A percentile compares a stretch with the other conserved stretches of the same genome.
phyloP scores from a whole-genome alignment of 1,140 invertebrate genomes.

The Portunus trituberculatus region DNA sequence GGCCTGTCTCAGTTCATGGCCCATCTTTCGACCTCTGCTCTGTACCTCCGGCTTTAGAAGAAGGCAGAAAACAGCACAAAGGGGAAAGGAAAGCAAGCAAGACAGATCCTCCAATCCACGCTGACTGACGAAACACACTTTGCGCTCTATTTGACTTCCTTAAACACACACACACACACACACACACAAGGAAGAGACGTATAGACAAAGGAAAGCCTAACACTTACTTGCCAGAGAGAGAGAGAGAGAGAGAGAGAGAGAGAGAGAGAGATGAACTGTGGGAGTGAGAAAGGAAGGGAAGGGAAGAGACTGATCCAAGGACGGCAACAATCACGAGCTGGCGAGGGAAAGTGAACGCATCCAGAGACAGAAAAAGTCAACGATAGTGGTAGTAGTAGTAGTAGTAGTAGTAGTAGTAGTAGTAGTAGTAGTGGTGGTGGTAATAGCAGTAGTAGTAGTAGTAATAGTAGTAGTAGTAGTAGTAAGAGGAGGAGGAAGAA shows the following conservation, averaged over 20 bases:
- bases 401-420: conserved; percentile 1
- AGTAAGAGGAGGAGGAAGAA: not conserved
- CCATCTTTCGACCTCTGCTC: no score
- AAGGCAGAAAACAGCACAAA: no score
- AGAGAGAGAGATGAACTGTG: conserved; percentile 25
- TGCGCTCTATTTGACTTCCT: no score
- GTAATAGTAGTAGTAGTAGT: not conserved
- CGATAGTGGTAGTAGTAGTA: not conserved
- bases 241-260: conserved; percentile 57
- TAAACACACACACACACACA: not conserved
- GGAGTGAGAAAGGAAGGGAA: not conserved
- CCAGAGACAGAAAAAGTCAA: not conserved
- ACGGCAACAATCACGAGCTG: not conserved
- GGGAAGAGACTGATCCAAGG: not conserved
- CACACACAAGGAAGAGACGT: not conserved
- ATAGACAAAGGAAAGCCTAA: no score
- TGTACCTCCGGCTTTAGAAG: no score
- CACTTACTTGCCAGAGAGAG: not conserved
- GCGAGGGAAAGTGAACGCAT: not conserved
- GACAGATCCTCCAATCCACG: no score
- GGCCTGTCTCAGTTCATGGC: no score
- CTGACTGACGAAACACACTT: no score
- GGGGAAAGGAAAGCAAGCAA: no score
- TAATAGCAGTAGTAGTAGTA: not conserved
- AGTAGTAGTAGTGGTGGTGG: not conserved